These are phyloP conservation scores for Cyanoderma ruficeps DNA, from an alignment of 2,113 vertebrate species.

Conservation along the genomic window DNA sequence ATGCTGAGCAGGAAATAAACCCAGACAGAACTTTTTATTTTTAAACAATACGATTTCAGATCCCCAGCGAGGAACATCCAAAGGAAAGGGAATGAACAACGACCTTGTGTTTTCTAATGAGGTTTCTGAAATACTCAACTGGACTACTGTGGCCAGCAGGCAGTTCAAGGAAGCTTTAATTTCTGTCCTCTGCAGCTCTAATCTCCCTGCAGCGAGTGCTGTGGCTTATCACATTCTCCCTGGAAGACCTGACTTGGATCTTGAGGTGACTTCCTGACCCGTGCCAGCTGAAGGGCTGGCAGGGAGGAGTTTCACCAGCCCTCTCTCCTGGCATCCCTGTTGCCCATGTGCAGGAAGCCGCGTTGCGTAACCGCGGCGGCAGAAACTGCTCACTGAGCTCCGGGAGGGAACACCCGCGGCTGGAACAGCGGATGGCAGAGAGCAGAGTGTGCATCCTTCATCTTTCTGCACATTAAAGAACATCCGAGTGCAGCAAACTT, in stretches of 20 bases:
- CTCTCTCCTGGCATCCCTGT: not conserved
- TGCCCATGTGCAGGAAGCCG: constrained; percentile 55
- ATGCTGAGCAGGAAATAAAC: not conserved
- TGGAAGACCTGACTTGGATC: not conserved
- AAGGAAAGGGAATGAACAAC: not conserved
- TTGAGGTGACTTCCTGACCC: not conserved
- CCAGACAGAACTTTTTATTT: not conserved
- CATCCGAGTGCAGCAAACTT: not conserved
- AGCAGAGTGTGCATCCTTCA: not conserved
- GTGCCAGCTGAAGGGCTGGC: not conserved
- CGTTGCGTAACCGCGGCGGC: not conserved
- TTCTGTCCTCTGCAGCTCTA: not conserved
- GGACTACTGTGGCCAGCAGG: not conserved
- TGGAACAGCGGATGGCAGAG: fast-evolving
- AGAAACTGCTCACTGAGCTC: constrained; percentile 1
- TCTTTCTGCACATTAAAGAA: not conserved
- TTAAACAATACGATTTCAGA: not conserved
- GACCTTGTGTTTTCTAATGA: not conserved
- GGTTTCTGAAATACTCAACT: not conserved
- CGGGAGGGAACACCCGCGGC: not conserved
- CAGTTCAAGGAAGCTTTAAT: not conserved
- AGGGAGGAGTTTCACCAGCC: constrained; percentile 13
- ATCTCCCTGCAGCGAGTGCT: not conserved
- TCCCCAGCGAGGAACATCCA: fast-evolving
- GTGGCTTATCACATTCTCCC: not conserved